A percentile compares a stretch with the other conserved stretches of the same genome.
Conservation (phyloP, 1,140 invertebrate genomes). For the honey bee (Apis mellifera) region DNA sequence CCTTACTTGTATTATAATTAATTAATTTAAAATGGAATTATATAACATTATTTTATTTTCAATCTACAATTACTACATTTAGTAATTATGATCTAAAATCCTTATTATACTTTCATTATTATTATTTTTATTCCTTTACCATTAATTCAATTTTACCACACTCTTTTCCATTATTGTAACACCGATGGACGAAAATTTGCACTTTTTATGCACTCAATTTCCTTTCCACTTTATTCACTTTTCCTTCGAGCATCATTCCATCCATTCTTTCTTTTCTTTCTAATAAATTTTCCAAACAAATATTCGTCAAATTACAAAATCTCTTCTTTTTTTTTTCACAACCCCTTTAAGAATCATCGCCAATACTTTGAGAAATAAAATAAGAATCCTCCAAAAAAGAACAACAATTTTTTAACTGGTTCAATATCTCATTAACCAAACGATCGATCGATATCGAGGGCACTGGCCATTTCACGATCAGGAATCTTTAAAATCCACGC, state of each 20-base stretch:
- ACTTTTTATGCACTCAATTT: neutral
- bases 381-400: too few relatives aligned
- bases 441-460: neutral
- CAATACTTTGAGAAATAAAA: neutral
- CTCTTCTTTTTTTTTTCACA: too few relatives aligned
- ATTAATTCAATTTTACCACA: neutral
- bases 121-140: too few relatives aligned
- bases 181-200: neutral
- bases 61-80: too few relatives aligned
- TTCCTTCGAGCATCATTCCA: neutral
- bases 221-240: neutral
- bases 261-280: neutral
- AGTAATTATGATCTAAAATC: too few relatives aligned
- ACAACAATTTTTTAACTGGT: neutral
- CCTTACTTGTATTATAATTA: too few relatives aligned
- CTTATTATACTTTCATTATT: neutral
- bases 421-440: neutral
- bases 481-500: neutral
- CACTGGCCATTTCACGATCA: neutral
- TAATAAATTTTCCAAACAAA: neutral
- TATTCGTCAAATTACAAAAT: neutral
- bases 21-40: neutral
- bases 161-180: neutral
- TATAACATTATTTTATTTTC: neutral
- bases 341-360: neutral